These are phyloP conservation scores for Nesidiocoris tenuis DNA, from an alignment of 2,888 invertebrate genomes.

Conservation along the genomic window DNA sequence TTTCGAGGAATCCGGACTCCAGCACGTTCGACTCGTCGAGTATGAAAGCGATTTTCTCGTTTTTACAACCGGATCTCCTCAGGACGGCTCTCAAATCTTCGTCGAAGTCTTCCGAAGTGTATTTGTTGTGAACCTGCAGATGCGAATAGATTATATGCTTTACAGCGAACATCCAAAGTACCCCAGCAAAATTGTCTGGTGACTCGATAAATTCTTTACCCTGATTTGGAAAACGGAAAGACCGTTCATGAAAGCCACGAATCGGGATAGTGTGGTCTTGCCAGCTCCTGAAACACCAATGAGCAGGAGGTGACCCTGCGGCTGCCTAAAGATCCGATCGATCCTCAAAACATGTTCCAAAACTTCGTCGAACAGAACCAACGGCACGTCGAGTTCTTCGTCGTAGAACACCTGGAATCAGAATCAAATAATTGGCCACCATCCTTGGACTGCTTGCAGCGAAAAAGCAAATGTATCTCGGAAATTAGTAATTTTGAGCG, in stretches of 20 bases:
- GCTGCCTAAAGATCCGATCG: slow-evolving; percentile 98
- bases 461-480: no score
- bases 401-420: slow-evolving; percentile 85
- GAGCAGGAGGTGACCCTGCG: slow-evolving; percentile 94
- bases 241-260: slow-evolving; percentile 99
- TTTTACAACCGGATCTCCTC: slow-evolving; percentile 84
- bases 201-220: no score
- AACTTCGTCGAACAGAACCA: slow-evolving; percentile 99
- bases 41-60: slow-evolving; percentile 98
- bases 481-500: no score
- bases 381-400: slow-evolving; percentile 96
- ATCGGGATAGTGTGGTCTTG: slow-evolving; percentile 97
- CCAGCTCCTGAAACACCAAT: slow-evolving; percentile 99
- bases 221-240: slow-evolving; percentile 98
- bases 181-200: no score
- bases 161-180: no score
- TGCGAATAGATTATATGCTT: no score
- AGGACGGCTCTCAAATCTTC: slow-evolving; percentile 92
- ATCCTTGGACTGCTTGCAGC: no score
- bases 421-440: no score
- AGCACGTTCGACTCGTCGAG: slow-evolving; percentile 98
- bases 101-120: slow-evolving; percentile 97
- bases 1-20: slow-evolving; percentile 96
- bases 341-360: slow-evolving; percentile 97
- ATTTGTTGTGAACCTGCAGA: slow-evolving; percentile 92